phyloP scores from a whole-genome alignment of 2,113 vertebrate species.

The Psilopsiagon aymara region DNA sequence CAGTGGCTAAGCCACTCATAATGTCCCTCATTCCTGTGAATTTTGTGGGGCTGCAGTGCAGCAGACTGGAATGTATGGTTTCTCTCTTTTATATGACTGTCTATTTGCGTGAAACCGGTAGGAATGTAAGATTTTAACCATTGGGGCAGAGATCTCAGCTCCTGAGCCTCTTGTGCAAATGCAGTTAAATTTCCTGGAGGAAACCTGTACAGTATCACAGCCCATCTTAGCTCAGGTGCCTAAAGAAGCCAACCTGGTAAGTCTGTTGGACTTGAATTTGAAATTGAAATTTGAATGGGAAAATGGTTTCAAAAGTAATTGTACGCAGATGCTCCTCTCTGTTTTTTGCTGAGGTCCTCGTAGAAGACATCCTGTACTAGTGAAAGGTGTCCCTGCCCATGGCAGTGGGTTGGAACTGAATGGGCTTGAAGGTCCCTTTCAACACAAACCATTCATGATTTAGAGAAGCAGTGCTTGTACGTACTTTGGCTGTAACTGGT shows the following conservation, averaged over 20 bases:
- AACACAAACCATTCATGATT: background rate
- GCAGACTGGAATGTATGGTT: background rate
- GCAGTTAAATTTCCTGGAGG: background rate
- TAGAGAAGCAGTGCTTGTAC: background rate
- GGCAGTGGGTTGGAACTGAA: background rate
- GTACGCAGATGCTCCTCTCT: background rate
- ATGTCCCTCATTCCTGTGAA: background rate
- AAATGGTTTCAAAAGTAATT: background rate
- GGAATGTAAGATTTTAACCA: background rate
- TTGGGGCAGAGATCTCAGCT: background rate
- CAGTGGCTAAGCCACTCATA: background rate
- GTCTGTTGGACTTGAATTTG: background rate
- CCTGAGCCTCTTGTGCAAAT: background rate
- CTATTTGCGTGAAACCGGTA: background rate
- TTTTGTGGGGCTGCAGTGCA: background rate
- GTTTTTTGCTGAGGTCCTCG: background rate
- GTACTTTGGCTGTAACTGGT: background rate
- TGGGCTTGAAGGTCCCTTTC: background rate
- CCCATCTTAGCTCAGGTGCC: accelerated
- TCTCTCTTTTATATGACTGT: background rate
- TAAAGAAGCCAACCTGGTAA: background rate
- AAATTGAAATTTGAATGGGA: background rate
- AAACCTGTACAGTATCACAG: accelerated
- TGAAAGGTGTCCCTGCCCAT: background rate
- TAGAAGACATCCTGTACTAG: background rate